Evolutionary conservation across 2,113 vertebrate genomes (phyloP), one percentile per base, ranked within the genome.

Genomic region (Plectropomus leopardus): DNA sequence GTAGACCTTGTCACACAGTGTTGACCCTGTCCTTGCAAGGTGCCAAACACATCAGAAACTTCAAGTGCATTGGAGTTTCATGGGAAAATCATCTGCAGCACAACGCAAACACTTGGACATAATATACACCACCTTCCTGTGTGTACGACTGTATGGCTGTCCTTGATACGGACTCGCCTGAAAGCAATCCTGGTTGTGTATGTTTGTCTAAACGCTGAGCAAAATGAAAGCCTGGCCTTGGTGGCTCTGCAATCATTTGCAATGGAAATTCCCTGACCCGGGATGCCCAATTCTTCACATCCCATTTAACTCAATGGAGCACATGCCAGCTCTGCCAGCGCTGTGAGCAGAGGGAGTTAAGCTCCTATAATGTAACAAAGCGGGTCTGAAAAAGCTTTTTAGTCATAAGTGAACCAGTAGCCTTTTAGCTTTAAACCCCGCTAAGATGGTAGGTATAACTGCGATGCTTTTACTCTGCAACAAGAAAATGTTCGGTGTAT

Each of bases 211-310:
- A 66, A 72, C 30, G 13, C 51, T 21, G 72, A 61, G 55, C 48
- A 53, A 67, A 87, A 73, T 53, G 34, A 72, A 84, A 57, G 71
- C 51, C 16, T 58, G 47, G 64, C 53, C 57, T 67, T 66, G 67
- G 66, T 73, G 79, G 70, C 67, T 86, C 83, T 58, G 81, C 69
- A 72, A 16, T 85, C 67, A 75, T 85, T 86, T 74, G 75, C 76
- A 74, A 68, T 83, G 76, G 80, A 91, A 88, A 88, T 86, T 84
- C 86, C 73, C 74, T 88, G 88, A 91, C 88, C 89, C 24, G 28
- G 59, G 78, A 83, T 75, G 74, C 65, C 76, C 82, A 44, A 63
- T 82, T 78, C 76, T 85, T 91, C 80, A 84, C 80, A 85, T 88
- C 88, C 78, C 61, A 84, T 91, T 89, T 80, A 88, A 71, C 59